Conservation (phyloP, 2,888 invertebrate genomes). For the Ditula angustiorana region DNA sequence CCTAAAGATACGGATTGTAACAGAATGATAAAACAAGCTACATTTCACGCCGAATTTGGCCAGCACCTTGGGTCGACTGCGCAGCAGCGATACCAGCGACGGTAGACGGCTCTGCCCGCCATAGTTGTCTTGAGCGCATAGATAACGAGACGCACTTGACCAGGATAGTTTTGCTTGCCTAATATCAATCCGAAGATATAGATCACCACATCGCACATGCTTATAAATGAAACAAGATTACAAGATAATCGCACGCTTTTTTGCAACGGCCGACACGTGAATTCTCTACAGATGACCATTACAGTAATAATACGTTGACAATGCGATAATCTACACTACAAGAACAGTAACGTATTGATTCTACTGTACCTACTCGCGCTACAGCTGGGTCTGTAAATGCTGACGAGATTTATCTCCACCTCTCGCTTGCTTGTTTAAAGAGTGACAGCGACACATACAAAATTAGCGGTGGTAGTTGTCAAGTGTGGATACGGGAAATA, state of each 20-base stretch:
- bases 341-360: slow-evolving; percentile 22
- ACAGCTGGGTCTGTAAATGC: not conserved
- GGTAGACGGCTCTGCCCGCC: too few species aligned
- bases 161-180: too few species aligned
- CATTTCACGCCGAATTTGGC: too few species aligned
- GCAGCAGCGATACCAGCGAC: too few species aligned
- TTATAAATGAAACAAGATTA: not conserved
- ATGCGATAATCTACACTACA: slow-evolving; percentile 18
- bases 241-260: not conserved
- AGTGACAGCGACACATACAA: slow-evolving; percentile 27
- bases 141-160: too few species aligned
- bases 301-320: slow-evolving; percentile 19
- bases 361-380: not conserved
- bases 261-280: not conserved
- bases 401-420: not conserved
- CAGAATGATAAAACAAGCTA: not conserved
- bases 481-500: slow-evolving; percentile 15
- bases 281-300: slow-evolving; percentile 9
- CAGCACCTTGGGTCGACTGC: too few species aligned
- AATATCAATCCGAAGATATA: too few species aligned
- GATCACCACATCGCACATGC: too few species aligned
- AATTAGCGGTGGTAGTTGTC: not conserved
- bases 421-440: slow-evolving; percentile 16
- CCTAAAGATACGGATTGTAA: not conserved
- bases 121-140: too few species aligned